Evolutionary conservation across 2,113 vertebrate genomes (phyloP).

Genomic region (Datnioides undecimradiatus): DNA sequence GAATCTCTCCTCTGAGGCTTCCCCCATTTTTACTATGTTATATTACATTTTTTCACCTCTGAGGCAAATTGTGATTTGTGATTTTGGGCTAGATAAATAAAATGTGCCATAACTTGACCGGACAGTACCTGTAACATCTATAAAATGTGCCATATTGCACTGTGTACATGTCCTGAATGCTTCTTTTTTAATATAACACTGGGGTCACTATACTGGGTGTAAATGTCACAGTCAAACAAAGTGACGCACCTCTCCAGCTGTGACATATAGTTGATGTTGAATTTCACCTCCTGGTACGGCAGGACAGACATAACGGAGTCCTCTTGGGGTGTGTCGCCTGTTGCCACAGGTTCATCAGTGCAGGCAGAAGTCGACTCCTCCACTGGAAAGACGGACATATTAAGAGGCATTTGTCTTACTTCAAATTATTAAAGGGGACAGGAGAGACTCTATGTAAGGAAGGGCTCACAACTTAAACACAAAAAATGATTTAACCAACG

Average conservation of each 20-base stretch:
- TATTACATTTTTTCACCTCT: no score
- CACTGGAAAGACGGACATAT: slow-evolving; percentile 60
- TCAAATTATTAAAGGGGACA: not conserved
- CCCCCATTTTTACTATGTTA: no score
- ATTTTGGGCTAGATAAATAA: no score
- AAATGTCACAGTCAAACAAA: not conserved
- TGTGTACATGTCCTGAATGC: not conserved
- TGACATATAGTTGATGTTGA: slow-evolving; percentile 58
- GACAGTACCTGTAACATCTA: not conserved
- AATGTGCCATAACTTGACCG: no score
- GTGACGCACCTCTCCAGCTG: slow-evolving; percentile 61
- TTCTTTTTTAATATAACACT: not conserved
- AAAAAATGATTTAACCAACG: no score
- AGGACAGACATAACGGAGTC: slow-evolving; percentile 46
- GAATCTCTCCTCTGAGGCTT: no score
- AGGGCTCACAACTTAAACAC: no score
- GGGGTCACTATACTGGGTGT: no score
- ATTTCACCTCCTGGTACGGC: slow-evolving; percentile 67
- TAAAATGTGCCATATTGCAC: not conserved
- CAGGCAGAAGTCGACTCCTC: slow-evolving; percentile 57
- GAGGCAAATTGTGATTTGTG: no score
- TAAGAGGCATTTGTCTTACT: not conserved
- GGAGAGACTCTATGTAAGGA: no score
- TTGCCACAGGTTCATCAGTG: slow-evolving; percentile 43
- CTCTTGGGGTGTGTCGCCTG: slow-evolving; percentile 41